Evolutionary conservation across 2,888 invertebrate genomes (phyloP), one percentile per base, ranked within the genome.

Genomic region (Macropis europaea): DNA sequence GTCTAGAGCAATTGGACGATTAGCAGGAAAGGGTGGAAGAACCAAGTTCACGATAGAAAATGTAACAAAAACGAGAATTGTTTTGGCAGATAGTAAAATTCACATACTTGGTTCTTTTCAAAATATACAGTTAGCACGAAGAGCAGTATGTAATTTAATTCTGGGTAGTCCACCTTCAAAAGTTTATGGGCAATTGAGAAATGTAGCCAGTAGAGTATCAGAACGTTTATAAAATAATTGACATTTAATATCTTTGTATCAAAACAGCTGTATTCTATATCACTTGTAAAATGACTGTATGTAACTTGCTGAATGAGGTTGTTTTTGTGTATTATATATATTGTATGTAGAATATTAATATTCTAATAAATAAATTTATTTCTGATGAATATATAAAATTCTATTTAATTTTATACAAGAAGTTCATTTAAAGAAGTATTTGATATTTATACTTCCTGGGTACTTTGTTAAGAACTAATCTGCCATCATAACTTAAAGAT

Each of bases 21-120:
- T 99, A 36, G 99, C 99, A 1, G 99, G 99, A 0, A 99, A 99
- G 91, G 97, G 97, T 19, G 99, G 99, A 22, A 93, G 97, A 72
- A 99, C 99, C 0, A 99, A 99, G 90, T 98, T 96, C 88, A 98
- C 99, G 0, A 99, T 99, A 84, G 99, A 99, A 91, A 99, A 99
- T 90, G 97, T 97, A 0, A 99, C 99, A 0, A 99, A 98, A 91
- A 99, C 99, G 0, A 94, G 99, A 88, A 98, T 99, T 87, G 97
- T 99, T 22, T 91, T 99, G 72, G 99, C 99, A 17, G 99, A 99
- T 87, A 95, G 95, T 19, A 98, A 97, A 92, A 96, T 99, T 76
- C 99, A 99, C 88, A 96, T 99, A 79, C 92, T 99, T 73, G 99
- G 99, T 45, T 98, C 99, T 83, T 99, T 95, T 89, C 97, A 99